Percentiles rank a stretch among this genome's conserved stretches.
These are phyloP conservation scores for Tiliqua scincoides DNA, from an alignment of 2,113 vertebrate species.

Conservation along the genomic window DNA sequence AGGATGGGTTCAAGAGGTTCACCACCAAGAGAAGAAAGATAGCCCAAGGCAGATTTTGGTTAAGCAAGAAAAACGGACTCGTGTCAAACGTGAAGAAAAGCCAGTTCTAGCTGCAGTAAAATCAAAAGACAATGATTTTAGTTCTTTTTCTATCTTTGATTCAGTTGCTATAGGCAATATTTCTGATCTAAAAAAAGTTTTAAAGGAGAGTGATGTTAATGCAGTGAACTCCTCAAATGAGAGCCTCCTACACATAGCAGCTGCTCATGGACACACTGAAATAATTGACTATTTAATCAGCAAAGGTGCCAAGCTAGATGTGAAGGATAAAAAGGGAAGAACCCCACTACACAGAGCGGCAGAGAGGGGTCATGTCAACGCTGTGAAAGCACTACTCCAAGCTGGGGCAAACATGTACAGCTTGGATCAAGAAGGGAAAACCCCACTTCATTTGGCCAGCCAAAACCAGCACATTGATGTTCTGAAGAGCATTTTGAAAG, in stretches of 20 bases:
- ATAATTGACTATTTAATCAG: slow-evolving; percentile 73
- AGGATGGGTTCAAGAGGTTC: slow-evolving; percentile 38
- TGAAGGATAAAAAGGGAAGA: slow-evolving; percentile 70
- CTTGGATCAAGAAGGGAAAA: slow-evolving; percentile 67
- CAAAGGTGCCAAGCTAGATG: slow-evolving; percentile 72
- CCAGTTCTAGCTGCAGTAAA: slow-evolving; percentile 32
- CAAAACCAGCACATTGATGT: slow-evolving; percentile 60
- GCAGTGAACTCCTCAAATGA: slow-evolving; percentile 59
- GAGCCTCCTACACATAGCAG: slow-evolving; percentile 78
- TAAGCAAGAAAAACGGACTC: slow-evolving; percentile 21
- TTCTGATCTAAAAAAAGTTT: slow-evolving; percentile 58
- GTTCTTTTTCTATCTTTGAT: slow-evolving; percentile 50
- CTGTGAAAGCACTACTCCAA: slow-evolving; percentile 59
- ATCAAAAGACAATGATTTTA: slow-evolving; percentile 14
- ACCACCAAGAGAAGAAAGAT: slow-evolving; percentile 2
- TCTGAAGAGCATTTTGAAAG: slow-evolving; percentile 69
- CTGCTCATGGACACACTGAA: slow-evolving; percentile 65
- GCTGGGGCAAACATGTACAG: slow-evolving; percentile 68
- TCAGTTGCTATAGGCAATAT: slow-evolving; percentile 64
- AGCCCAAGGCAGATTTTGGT: slow-evolving; percentile 1
- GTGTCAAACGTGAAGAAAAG: slow-evolving; percentile 41
- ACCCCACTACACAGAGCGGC: slow-evolving; percentile 80
- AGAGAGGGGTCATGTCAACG: slow-evolving; percentile 64
- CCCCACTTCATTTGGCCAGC: slow-evolving; percentile 71
- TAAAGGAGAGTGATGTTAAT: slow-evolving; percentile 62